These are phyloP conservation scores for Fratercula arctica DNA, from an alignment of 2,797 vertebrate genomes.

Conservation along the genomic window DNA sequence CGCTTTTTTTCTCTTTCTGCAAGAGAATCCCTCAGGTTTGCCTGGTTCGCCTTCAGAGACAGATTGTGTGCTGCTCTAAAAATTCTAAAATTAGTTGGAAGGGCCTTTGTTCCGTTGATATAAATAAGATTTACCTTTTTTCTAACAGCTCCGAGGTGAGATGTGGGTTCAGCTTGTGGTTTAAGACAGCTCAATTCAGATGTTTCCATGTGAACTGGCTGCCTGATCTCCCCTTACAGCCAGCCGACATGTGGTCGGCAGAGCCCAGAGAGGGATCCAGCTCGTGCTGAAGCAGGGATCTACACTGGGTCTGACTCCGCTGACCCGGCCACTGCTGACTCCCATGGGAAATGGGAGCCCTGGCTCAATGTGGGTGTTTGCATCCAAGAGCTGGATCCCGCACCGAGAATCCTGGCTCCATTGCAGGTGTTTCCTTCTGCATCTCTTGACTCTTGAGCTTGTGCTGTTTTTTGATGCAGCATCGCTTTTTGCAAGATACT, in stretches of 20 bases:
- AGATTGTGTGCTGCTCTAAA: background rate
- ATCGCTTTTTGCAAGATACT: rapidly evolving
- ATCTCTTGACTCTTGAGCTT: background rate
- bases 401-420: background rate
- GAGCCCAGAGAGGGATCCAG: background rate
- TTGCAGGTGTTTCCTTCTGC: background rate
- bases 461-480: rapidly evolving
- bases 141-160: background rate
- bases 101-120: background rate
- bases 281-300: background rate
- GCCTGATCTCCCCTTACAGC: background rate
- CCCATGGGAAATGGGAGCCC: background rate
- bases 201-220: rapidly evolving
- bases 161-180: background rate
- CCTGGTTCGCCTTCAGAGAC: rapidly evolving
- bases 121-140: background rate
- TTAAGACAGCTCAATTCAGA: background rate
- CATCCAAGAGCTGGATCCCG: background rate
- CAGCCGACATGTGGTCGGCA: rapidly evolving
- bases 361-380: rapidly evolving
- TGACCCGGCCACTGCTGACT: background rate
- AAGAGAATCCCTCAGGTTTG: background rate
- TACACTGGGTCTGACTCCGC: background rate
- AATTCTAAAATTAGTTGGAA: rapidly evolving
- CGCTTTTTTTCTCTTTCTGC: background rate